Evolutionary conservation across 1,140 invertebrate species (phyloP).

Genomic region (Trinorchestia longiramus): DNA sequence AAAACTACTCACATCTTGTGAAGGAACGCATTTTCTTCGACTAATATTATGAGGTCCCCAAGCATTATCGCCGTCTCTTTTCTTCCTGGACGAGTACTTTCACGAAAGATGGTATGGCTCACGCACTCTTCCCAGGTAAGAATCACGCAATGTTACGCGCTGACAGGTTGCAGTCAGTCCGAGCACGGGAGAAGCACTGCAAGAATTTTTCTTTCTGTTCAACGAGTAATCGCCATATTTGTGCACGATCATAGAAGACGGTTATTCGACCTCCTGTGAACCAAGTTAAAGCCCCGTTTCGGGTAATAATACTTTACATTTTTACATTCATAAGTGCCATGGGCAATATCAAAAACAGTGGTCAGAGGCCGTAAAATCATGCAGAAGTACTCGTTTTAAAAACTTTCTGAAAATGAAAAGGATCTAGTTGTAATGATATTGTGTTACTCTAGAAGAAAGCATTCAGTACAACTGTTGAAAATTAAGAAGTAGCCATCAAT

Average conservation of each 20-base stretch:
- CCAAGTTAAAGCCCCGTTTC: background rate
- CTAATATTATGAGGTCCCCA: background rate
- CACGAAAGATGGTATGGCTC: background rate
- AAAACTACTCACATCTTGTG: background rate
- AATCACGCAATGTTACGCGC: conserved; percentile 37
- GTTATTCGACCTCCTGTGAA: background rate
- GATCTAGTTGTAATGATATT: background rate
- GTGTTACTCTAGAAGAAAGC: background rate
- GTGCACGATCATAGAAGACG: background rate
- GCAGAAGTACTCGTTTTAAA: background rate
- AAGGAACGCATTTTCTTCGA: background rate
- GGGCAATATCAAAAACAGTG: background rate
- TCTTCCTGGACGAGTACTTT: conserved; percentile 38
- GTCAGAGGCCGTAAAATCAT: background rate
- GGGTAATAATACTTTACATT: background rate
- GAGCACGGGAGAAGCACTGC: background rate
- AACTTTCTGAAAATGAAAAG: background rate
- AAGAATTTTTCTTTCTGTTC: background rate
- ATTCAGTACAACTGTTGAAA: background rate
- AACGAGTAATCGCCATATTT: background rate
- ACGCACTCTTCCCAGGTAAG: conserved; percentile 25
- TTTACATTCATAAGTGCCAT: too few species aligned
- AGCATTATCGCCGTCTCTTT: conserved; percentile 19
- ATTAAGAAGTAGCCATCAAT: background rate
- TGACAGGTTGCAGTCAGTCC: background rate